These are phyloP conservation scores for Euclidia mi DNA, from an alignment of 2,888 invertebrate genomes.

Conservation along the genomic window DNA sequence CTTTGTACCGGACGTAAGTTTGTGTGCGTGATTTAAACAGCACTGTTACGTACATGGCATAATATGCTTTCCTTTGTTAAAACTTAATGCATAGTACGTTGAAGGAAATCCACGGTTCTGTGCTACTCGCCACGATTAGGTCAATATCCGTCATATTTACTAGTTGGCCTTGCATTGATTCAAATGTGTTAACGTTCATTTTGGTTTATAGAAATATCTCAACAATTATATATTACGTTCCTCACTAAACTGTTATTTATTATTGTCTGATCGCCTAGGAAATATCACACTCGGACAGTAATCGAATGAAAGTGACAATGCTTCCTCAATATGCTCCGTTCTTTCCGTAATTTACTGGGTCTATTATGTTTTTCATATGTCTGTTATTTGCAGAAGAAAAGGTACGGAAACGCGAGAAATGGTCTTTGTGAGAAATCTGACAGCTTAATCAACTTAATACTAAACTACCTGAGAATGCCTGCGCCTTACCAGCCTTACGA, in stretches of 20 bases:
- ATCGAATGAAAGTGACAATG: conserved; percentile 47
- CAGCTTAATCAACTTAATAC: no score
- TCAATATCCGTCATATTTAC: conserved; percentile 56
- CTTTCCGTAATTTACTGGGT: conserved; percentile 53
- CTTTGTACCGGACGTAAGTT: no score
- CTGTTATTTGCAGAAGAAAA: not conserved
- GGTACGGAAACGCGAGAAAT: not conserved
- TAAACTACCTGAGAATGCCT: no score
- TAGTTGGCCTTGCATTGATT: conserved; percentile 58
- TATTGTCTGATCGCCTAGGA: conserved; percentile 45
- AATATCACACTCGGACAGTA: conserved; percentile 39
- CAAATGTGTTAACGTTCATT: conserved; percentile 34
- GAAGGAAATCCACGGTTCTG: conserved; percentile 1
- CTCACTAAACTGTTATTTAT: conserved; percentile 11
- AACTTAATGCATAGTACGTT: conserved; percentile 9
- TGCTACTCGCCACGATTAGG: conserved; percentile 33
- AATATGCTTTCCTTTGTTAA: conserved; percentile 45
- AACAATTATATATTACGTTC: not conserved
- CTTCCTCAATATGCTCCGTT: conserved; percentile 47
- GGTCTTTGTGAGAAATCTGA: not conserved
- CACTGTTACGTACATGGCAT: conserved; percentile 58
- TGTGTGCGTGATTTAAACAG: no score
- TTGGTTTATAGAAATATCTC: conserved; percentile 25
- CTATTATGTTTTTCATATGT: conserved; percentile 34
- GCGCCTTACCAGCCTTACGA: no score